Conservation (phyloP, 2,113 vertebrate genomes). For the Baryphthengus martii region DNA sequence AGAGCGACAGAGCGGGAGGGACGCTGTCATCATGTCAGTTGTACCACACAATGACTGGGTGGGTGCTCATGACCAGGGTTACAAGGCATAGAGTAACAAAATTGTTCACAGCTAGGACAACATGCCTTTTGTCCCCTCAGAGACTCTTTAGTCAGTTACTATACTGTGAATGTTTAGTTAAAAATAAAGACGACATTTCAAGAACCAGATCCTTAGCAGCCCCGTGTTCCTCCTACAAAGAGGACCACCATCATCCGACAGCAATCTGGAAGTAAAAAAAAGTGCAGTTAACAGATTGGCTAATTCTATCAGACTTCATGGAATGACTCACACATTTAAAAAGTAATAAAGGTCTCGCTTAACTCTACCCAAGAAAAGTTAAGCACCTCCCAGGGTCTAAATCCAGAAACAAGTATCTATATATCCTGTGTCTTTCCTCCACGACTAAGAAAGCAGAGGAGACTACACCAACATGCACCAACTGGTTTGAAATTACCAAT, state of each 20-base stretch:
- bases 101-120: neutral
- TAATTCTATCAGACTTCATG: neutral
- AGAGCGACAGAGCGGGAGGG: neutral
- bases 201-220: neutral
- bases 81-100: neutral
- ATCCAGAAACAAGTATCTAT: neutral
- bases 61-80: neutral
- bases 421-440: neutral
- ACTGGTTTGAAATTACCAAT: neutral
- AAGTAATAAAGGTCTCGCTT: neutral
- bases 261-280: neutral
- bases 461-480: neutral
- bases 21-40: neutral
- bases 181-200: neutral
- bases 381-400: fast-evolving
- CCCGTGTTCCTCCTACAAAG: fast-evolving
- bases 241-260: neutral
- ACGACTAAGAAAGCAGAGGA: neutral
- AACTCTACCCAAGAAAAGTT: neutral
- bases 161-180: neutral
- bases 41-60: fast-evolving
- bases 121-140: neutral
- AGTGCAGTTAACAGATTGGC: neutral
- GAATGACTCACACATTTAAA: neutral
- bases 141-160: neutral